Conservation (phyloP, 2,797 vertebrate genomes). For the Muscicapa comitata region DNA sequence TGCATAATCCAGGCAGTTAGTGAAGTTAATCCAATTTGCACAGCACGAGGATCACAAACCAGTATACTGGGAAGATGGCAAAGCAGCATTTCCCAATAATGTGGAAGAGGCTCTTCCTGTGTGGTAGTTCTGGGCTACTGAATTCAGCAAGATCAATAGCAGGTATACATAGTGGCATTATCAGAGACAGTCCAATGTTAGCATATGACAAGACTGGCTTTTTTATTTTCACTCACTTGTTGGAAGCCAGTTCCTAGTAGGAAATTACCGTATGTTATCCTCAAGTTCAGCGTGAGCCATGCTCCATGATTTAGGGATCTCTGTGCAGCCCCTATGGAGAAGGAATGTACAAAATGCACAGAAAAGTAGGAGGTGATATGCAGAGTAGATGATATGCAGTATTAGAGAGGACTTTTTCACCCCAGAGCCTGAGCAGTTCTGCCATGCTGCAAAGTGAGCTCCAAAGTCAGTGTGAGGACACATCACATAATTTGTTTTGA, state of each 20-base stretch:
- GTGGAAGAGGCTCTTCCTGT: background rate
- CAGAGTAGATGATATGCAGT: background rate
- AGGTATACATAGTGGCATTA: background rate
- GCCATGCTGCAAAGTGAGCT: background rate
- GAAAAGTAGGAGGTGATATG: background rate
- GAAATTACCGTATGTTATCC: background rate
- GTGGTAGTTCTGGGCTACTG: background rate
- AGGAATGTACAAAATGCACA: background rate
- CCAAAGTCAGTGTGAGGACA: background rate
- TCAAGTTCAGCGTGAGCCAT: background rate
- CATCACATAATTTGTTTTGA: background rate
- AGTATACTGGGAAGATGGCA: background rate
- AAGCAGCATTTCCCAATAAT: background rate
- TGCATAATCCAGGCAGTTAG: background rate
- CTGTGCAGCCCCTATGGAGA: background rate
- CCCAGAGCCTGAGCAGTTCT: background rate
- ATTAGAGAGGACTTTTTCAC: background rate
- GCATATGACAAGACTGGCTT: fast-evolving
- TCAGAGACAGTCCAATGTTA: background rate
- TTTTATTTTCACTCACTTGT: background rate
- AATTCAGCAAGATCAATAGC: background rate
- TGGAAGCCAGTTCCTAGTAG: background rate
- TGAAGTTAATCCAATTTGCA: background rate
- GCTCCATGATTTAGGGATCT: background rate
- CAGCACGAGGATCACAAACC: background rate